These are phyloP conservation scores for Zygothrica quintamaculata DNA, from an alignment of 2,888 invertebrate genomes.

Conservation along the genomic window DNA sequence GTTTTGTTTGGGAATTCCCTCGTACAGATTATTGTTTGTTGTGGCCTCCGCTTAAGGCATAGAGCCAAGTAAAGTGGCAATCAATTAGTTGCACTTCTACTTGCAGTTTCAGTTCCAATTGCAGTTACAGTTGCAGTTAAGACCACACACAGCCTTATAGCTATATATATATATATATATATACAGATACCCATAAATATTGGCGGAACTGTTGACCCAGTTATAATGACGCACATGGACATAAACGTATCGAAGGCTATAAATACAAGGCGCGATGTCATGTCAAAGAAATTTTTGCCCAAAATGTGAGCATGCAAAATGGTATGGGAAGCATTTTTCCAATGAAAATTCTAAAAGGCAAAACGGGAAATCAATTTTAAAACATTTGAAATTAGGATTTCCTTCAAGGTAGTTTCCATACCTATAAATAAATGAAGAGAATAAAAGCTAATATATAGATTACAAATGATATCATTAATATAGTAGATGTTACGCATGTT, in stretches of 20 bases:
- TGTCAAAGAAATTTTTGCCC: constrained; percentile 36
- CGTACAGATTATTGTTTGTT: constrained; percentile 25
- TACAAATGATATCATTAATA: too few species aligned
- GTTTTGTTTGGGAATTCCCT: constrained; percentile 82
- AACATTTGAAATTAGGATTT: neutral
- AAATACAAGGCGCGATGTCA: constrained; percentile 47
- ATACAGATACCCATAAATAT: too few species aligned
- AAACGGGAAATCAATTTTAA: constrained; percentile 15
- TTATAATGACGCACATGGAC: constrained; percentile 52
- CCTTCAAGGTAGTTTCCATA: too few species aligned
- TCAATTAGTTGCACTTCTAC: neutral
- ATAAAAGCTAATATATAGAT: too few species aligned
- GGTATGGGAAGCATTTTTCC: constrained; percentile 1
- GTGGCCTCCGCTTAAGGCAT: constrained; percentile 16
- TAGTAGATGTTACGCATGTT: too few species aligned
- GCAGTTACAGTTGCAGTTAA: neutral
- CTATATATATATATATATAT: too few species aligned
- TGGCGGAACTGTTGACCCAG: constrained; percentile 70
- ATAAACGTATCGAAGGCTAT: constrained; percentile 39
- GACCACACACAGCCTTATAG: constrained; percentile 33
- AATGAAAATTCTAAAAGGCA: constrained; percentile 16
- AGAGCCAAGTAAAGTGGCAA: neutral
- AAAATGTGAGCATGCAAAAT: neutral
- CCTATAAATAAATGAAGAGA: too few species aligned
- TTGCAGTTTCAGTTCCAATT: neutral